These are phyloP conservation scores for Asarcornis scutulata DNA, from an alignment of 2,113 vertebrate species.

Conservation along the genomic window DNA sequence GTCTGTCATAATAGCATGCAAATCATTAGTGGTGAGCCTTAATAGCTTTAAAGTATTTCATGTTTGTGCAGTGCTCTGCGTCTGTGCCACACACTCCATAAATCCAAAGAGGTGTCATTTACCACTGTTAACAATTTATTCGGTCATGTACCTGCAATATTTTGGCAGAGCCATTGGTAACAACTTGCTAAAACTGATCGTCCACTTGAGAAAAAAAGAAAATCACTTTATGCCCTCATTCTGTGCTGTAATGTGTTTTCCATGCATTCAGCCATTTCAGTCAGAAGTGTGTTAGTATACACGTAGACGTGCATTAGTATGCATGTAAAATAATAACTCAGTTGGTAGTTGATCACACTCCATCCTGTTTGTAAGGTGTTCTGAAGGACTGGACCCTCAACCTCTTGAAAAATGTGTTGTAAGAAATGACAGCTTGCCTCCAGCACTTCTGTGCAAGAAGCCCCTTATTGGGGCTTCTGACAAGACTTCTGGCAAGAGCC, in stretches of 20 bases:
- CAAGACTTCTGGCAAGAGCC: too few relatives aligned
- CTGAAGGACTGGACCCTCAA: not conserved
- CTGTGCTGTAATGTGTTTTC: not conserved
- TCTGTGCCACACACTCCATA: not conserved
- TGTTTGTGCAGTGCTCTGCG: not conserved
- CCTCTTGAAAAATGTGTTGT: not conserved
- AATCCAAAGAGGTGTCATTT: not conserved
- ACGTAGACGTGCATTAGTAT: not conserved
- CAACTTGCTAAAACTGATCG: not conserved
- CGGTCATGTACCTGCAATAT: not conserved
- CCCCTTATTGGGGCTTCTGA: too few relatives aligned
- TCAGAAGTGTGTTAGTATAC: not conserved
- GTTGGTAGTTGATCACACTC: too few relatives aligned
- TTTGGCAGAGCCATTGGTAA: not conserved
- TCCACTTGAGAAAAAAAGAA: not conserved
- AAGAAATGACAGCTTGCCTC: not conserved
- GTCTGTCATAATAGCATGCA: not conserved
- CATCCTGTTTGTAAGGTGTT: not conserved
- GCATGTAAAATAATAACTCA: not conserved
- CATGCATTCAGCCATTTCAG: not conserved
- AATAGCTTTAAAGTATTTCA: not conserved
- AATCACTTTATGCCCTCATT: accelerated
- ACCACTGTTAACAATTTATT: not conserved
- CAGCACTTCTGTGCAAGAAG: not conserved
- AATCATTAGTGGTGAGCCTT: not conserved